Conservation (phyloP, 2,113 vertebrate species). For the Nycticorax nycticorax region DNA sequence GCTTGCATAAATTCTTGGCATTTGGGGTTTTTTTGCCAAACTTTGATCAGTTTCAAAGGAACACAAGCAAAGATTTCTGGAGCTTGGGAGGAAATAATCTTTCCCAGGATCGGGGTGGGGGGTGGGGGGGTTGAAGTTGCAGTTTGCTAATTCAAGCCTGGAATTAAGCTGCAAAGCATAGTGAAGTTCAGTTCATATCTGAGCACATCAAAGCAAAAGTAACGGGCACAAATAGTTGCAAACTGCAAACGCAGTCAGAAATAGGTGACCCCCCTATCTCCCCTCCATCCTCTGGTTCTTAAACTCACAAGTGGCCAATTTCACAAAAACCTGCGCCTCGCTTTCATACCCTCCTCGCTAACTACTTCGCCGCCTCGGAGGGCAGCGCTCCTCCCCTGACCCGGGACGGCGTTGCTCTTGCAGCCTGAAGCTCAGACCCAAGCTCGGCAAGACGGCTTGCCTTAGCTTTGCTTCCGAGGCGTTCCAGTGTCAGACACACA, state of each 20-base stretch:
- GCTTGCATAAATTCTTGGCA: not conserved
- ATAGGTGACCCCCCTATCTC: not conserved
- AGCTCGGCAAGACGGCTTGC: not conserved
- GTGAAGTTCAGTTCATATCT: not conserved
- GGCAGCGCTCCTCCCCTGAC: accelerated
- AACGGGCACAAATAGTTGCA: accelerated
- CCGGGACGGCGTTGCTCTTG: not conserved
- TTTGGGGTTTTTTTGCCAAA: not conserved
- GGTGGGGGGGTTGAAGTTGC: not conserved
- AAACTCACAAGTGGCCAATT: not conserved
- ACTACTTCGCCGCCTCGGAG: not conserved
- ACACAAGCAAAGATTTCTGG: not conserved
- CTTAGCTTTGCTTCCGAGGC: not conserved
- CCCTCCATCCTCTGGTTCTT: not conserved
- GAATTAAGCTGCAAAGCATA: not conserved
- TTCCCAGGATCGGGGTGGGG: not conserved
- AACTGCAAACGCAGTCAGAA: not conserved
- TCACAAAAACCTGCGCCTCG: not conserved
- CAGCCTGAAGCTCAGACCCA: not conserved
- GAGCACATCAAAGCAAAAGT: not conserved
- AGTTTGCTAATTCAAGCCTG: not conserved
- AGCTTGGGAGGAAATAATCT: not conserved
- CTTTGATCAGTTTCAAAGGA: not conserved
- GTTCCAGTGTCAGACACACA: not conserved
- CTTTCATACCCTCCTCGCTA: not conserved